These are phyloP conservation scores for Meloe dianella DNA, from an alignment of 2,888 invertebrate genomes.

Conservation along the genomic window DNA sequence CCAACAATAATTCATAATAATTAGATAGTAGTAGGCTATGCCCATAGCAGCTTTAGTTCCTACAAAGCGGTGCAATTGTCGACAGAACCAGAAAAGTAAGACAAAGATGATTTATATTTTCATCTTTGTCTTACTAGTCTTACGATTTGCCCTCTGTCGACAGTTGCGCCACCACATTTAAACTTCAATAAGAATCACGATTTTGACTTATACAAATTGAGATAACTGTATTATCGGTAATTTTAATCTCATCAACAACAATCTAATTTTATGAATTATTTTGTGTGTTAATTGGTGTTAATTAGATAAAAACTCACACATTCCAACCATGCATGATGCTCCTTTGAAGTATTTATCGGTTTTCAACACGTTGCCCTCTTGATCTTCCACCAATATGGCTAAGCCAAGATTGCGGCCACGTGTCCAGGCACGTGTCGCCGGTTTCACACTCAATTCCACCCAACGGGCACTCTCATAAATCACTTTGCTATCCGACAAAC, in stretches of 20 bases:
- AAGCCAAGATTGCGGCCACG: slow-evolving; percentile 59
- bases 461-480: slow-evolving; percentile 55
- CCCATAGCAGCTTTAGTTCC: too few relatives aligned
- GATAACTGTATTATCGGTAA: background rate
- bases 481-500: slow-evolving; percentile 61
- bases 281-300: slow-evolving; percentile 28
- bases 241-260: too few relatives aligned
- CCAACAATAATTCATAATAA: too few relatives aligned
- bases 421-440: slow-evolving; percentile 59
- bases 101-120: too few relatives aligned
- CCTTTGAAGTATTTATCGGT: slow-evolving; percentile 62
- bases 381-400: slow-evolving; percentile 67
- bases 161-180: too few relatives aligned
- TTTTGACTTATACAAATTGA: too few relatives aligned
- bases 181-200: too few relatives aligned
- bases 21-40: too few relatives aligned
- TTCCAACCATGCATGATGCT: slow-evolving; percentile 60
- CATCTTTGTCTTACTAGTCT: too few relatives aligned
- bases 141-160: too few relatives aligned
- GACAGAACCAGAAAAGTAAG: too few relatives aligned
- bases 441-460: slow-evolving; percentile 62
- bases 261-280: background rate
- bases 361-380: slow-evolving; percentile 62
- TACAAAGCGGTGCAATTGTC: too few relatives aligned
- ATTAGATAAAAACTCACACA: slow-evolving; percentile 57